Conservation (phyloP, 2,888 invertebrate species). For the Xylota sylvarum region DNA sequence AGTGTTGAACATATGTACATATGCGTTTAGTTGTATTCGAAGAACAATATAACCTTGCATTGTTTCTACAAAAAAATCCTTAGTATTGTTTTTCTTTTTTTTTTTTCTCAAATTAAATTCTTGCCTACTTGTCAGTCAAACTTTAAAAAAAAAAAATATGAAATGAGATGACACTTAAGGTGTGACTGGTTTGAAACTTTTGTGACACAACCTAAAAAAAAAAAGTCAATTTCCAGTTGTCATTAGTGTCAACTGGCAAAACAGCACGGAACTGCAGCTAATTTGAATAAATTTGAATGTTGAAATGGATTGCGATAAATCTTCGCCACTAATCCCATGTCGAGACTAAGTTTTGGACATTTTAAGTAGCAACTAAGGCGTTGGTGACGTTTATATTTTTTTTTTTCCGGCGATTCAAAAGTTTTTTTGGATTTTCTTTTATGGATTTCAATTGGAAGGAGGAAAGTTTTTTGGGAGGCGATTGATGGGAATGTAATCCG, state of each 20-base stretch:
- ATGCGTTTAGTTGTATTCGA: neutral
- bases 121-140: too few species aligned
- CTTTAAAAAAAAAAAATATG: too few species aligned
- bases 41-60: neutral
- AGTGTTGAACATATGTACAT: too few species aligned
- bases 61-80: neutral
- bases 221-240: neutral
- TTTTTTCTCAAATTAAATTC: too few species aligned
- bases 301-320: slow-evolving; percentile 12
- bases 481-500: neutral
- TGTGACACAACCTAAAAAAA: neutral
- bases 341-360: neutral
- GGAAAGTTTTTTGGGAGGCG: neutral
- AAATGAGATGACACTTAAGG: neutral
- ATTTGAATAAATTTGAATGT: slow-evolving; percentile 10
- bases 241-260: slow-evolving; percentile 6
- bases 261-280: neutral
- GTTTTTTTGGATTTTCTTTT: too few species aligned
- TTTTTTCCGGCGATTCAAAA: neutral
- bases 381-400: neutral
- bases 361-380: slow-evolving; percentile 3
- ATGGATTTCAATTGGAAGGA: neutral
- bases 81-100: neutral
- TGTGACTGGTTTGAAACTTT: neutral
- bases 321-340: neutral